Evolutionary conservation across 2,797 vertebrate genomes (phyloP).

Genomic region (Acanthurus tractus): DNA sequence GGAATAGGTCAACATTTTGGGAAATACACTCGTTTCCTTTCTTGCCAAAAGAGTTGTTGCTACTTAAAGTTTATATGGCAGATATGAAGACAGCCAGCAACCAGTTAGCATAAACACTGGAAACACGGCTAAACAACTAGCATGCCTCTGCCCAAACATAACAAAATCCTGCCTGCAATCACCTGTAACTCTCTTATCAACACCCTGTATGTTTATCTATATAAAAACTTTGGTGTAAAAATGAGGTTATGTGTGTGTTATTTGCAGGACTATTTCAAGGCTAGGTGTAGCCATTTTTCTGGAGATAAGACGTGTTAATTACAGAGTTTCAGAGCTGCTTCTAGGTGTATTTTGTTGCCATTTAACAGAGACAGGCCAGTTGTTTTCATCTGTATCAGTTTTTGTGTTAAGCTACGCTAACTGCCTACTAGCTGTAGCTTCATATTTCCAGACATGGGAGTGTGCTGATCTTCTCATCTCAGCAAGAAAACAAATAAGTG

Average conservation of each 20-base stretch:
- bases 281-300: not conserved
- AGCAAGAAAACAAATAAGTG: slow-evolving; percentile 3
- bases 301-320: not conserved
- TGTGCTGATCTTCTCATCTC: not conserved
- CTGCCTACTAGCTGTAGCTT: not conserved
- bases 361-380: not conserved
- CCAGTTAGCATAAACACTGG: not conserved
- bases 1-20: slow-evolving; percentile 9
- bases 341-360: not conserved
- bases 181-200: not conserved
- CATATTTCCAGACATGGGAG: not conserved
- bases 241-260: not conserved
- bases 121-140: not conserved
- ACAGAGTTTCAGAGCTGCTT: not conserved
- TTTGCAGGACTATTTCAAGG: not conserved
- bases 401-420: slow-evolving; percentile 17
- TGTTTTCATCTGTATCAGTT: slow-evolving; percentile 4
- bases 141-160: not conserved
- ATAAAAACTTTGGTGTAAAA: not conserved
- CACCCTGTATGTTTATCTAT: not conserved
- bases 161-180: not conserved
- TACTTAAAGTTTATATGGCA: not conserved
- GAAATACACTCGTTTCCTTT: not conserved
- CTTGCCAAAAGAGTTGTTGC: not conserved
- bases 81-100: slow-evolving; percentile 12